Percentiles rank a stretch among this genome's conserved stretches.
Conservation (phyloP, 2,888 invertebrate species). For the Melanotus villosus region DNA sequence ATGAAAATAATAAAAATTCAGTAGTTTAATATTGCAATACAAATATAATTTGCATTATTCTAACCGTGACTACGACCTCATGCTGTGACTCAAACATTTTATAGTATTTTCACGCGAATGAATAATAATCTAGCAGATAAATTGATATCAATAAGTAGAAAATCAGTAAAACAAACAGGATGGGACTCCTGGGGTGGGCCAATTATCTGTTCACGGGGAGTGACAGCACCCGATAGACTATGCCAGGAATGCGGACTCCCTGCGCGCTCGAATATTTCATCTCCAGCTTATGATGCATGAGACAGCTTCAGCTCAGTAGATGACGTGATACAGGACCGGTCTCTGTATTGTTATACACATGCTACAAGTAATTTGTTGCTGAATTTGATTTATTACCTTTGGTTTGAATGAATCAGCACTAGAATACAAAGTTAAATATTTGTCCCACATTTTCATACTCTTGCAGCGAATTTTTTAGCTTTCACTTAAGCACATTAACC, state of each 20-base stretch:
- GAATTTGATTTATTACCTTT: slow-evolving; percentile 41
- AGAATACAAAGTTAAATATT: not conserved
- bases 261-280: slow-evolving; percentile 59
- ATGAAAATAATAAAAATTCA: not conserved
- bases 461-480: slow-evolving; percentile 1
- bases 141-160: slow-evolving; percentile 39
- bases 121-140: slow-evolving; percentile 33
- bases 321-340: slow-evolving; percentile 58
- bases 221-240: slow-evolving; percentile 67
- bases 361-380: slow-evolving; percentile 44
- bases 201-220: slow-evolving; percentile 70
- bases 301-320: slow-evolving; percentile 58
- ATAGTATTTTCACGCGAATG: slow-evolving; percentile 23
- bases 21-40: not conserved
- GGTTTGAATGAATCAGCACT: slow-evolving; percentile 31
- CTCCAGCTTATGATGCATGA: slow-evolving; percentile 59
- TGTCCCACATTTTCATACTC: not conserved
- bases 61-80: not conserved
- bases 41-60: not conserved
- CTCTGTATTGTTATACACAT: slow-evolving; percentile 35
- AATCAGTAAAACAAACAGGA: slow-evolving; percentile 65
- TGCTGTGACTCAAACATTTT: not conserved
- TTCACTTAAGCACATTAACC: too few species aligned
- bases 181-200: slow-evolving; percentile 70
- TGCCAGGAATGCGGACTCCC: slow-evolving; percentile 65